Conservation (phyloP, 2,113 vertebrate genomes). For the Nyctereutes procyonoides region DNA sequence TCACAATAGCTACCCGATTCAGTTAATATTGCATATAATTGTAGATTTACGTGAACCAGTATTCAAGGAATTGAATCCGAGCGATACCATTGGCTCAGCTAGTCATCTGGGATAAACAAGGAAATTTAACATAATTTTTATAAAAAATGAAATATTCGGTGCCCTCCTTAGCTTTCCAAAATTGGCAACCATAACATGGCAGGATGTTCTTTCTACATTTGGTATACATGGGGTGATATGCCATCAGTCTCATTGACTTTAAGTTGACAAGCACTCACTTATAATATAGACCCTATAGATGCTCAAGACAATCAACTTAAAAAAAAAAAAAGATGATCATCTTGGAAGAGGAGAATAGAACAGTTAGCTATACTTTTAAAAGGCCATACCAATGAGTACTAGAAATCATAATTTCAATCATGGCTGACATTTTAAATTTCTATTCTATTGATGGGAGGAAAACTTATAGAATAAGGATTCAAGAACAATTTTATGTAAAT, state of each 20-base stretch:
- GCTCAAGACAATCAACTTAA: background rate
- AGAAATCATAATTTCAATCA: background rate
- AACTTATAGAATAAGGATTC: conserved; percentile 5
- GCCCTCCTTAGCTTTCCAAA: conserved; percentile 74
- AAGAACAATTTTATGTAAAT: conserved; percentile 43
- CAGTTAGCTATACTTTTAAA: background rate
- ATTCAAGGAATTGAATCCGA: conserved; percentile 68
- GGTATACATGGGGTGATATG: background rate
- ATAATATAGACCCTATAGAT: background rate
- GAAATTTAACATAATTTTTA: conserved; percentile 26
- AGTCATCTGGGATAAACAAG: conserved; percentile 69
- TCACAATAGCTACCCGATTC: conserved; percentile 70
- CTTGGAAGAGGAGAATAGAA: background rate
- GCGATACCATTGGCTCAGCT: conserved; percentile 70
- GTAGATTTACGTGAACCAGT: conserved; percentile 75
- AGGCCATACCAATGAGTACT: background rate
- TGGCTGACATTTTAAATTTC: conserved; percentile 53
- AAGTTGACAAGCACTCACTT: background rate
- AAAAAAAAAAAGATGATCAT: background rate
- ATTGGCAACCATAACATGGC: conserved; percentile 12
- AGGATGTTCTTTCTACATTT: conserved; percentile 51
- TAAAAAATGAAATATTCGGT: conserved; percentile 35
- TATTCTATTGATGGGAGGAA: background rate
- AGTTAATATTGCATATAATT: conserved; percentile 74
- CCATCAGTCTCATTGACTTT: conserved; percentile 33